phyloP scores from a whole-genome alignment of 2,888 invertebrate species.

The Catocala nupta region DNA sequence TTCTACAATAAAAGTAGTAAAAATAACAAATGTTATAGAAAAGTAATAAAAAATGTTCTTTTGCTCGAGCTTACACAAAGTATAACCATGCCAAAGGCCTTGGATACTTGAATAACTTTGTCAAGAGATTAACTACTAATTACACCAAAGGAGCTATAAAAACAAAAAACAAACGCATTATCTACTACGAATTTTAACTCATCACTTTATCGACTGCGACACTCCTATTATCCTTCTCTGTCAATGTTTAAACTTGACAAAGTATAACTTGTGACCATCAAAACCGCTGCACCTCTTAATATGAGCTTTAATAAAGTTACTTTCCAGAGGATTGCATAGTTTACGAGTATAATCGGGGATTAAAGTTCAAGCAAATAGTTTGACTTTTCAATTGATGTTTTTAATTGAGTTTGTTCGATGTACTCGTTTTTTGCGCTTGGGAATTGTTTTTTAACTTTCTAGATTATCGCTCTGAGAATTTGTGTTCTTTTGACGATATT shows the following conservation, averaged over 20 bases:
- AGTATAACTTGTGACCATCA: constrained; percentile 62
- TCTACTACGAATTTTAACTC: constrained; percentile 52
- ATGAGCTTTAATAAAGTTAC: constrained; percentile 57
- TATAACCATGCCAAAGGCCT: too few species aligned
- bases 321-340: constrained; percentile 42
- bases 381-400: constrained; percentile 44
- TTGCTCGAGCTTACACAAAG: too few species aligned
- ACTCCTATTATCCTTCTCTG: constrained; percentile 67
- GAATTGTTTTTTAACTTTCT: background rate
- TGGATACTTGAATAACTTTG: too few species aligned
- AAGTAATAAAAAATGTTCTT: background rate
- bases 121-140: background rate
- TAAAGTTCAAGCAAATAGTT: constrained; percentile 45
- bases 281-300: constrained; percentile 53
- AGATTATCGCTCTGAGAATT: background rate
- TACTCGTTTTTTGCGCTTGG: background rate
- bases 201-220: constrained; percentile 52
- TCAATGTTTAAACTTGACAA: constrained; percentile 69
- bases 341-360: constrained; percentile 43
- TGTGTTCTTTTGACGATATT: background rate
- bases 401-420: constrained; percentile 40
- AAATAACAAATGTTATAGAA: background rate
- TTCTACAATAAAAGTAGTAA: background rate
- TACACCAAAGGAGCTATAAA: background rate
- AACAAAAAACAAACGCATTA: constrained; percentile 38